These are phyloP conservation scores for Aselliscus stoliczkanus DNA, from an alignment of 2,797 vertebrate species.

Conservation along the genomic window DNA sequence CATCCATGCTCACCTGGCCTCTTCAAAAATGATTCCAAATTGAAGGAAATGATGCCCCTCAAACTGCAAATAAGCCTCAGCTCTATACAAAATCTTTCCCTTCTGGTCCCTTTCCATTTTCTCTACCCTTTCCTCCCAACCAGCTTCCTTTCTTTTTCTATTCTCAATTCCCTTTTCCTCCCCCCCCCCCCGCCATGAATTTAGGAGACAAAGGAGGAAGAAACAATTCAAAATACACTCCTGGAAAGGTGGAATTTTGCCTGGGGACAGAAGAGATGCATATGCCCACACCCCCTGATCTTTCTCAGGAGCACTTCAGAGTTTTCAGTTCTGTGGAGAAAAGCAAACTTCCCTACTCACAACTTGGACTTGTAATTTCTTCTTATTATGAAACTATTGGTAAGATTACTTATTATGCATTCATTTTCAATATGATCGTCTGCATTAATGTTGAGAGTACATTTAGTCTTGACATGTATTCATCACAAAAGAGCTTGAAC, in stretches of 20 bases:
- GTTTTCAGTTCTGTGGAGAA: constrained; percentile 82
- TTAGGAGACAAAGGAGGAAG: constrained; percentile 72
- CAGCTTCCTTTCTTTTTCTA: neutral
- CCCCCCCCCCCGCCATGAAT: no score
- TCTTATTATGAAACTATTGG: constrained; percentile 89
- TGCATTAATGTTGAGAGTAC: neutral
- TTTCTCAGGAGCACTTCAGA: constrained; percentile 86
- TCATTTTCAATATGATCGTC: neutral
- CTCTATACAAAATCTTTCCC: neutral
- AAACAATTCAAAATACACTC: neutral
- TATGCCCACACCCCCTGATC: constrained; percentile 80
- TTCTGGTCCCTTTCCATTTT: neutral
- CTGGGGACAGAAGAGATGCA: constrained; percentile 72
- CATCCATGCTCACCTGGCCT: neutral
- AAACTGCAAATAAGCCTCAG: neutral
- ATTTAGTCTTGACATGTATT: neutral
- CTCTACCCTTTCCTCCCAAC: neutral
- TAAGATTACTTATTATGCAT: constrained; percentile 76
- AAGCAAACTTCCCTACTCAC: constrained; percentile 83
- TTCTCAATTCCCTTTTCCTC: constrained; percentile 47
- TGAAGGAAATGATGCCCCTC: neutral
- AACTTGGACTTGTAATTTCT: constrained; percentile 83
- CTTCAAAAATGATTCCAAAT: neutral
- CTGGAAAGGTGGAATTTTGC: constrained; percentile 76
- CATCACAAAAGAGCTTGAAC: neutral